Conservation (phyloP, 64 coral and sea anemone species). For the Cladopsammia gracilis region DNA sequence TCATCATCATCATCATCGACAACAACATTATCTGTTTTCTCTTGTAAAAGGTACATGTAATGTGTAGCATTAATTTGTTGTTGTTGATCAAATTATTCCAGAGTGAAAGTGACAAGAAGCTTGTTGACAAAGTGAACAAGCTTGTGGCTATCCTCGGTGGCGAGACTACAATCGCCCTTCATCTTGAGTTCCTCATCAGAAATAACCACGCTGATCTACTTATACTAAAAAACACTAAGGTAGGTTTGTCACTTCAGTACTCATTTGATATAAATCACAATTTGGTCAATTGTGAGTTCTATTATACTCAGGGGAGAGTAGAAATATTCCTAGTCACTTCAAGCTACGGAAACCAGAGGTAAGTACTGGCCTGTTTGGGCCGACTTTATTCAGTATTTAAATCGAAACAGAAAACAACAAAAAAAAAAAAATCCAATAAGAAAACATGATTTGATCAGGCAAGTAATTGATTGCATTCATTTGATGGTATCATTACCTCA, state of each 20-base stretch:
- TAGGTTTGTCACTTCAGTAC: neutral
- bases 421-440: no score
- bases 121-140: slow-evolving; percentile 91
- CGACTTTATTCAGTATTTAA: no score
- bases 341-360: no score
- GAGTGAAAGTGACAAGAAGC: slow-evolving; percentile 91
- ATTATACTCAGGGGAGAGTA: no score
- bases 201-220: slow-evolving; percentile 98
- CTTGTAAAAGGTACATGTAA: neutral
- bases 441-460: no score
- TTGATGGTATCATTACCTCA: no score
- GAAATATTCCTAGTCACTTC: no score
- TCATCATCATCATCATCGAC: neutral
- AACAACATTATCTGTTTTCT: neutral
- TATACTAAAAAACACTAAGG: slow-evolving; percentile 98
- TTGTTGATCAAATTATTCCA: slow-evolving; percentile 25
- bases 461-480: no score
- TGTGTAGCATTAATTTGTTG: neutral
- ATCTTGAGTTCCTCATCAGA: slow-evolving; percentile 97
- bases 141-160: slow-evolving; percentile 91
- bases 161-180: slow-evolving; percentile 91
- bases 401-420: no score
- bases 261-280: no score
- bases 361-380: no score
- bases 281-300: no score